These are phyloP conservation scores for Patella ulyssiponensis DNA, from an alignment of 2,888 invertebrate species.

Conservation along the genomic window DNA sequence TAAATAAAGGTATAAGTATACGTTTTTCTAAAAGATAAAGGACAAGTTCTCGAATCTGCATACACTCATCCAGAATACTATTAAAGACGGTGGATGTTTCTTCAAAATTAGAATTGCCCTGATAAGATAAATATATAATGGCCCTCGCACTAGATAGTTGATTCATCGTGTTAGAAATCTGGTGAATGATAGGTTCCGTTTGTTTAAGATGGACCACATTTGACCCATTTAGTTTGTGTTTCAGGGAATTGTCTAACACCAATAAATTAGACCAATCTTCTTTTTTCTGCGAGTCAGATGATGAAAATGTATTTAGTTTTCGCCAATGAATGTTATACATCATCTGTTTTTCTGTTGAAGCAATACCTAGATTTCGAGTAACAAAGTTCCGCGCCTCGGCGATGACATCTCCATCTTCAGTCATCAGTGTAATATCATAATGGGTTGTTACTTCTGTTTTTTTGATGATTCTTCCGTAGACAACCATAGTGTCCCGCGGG, in stretches of 20 bases:
- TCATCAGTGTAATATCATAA: constrained; percentile 47
- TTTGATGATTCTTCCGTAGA: constrained; percentile 37
- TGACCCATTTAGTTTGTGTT: too few relatives aligned
- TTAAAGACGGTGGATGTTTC: neutral
- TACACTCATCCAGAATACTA: neutral
- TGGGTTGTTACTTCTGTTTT: constrained; percentile 29
- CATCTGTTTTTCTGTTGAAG: too few relatives aligned
- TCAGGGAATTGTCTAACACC: too few relatives aligned
- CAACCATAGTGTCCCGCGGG: constrained; percentile 42
- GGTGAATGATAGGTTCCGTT: too few relatives aligned
- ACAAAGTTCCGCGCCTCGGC: constrained; percentile 45
- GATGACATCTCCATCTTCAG: constrained; percentile 44
- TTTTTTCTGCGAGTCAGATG: too few relatives aligned
- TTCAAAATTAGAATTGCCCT: too few relatives aligned
- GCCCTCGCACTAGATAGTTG: neutral
- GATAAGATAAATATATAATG: too few relatives aligned
- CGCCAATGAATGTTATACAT: too few relatives aligned
- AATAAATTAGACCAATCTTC: too few relatives aligned
- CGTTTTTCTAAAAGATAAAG: neutral
- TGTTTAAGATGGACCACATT: too few relatives aligned
- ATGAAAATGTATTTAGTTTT: too few relatives aligned
- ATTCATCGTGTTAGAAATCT: constrained; percentile 6
- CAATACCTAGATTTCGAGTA: neutral
- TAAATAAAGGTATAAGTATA: neutral
- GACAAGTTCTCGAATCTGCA: neutral